phyloP scores from a whole-genome alignment of 2,113 vertebrate species.

The Pachyramphus minor region DNA sequence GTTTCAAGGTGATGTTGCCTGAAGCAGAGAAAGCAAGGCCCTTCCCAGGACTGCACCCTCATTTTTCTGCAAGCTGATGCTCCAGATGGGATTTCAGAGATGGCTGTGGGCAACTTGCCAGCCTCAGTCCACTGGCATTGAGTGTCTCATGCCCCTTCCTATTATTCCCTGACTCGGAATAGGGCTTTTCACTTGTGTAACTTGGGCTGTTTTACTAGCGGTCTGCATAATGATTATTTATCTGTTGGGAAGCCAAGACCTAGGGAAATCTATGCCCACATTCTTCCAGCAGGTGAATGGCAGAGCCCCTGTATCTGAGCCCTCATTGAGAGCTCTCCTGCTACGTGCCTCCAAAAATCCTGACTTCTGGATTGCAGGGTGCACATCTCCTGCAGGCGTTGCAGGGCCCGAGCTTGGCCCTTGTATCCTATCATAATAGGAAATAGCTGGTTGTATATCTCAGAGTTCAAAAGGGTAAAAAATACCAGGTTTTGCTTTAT shows the following conservation, averaged over 20 bases:
- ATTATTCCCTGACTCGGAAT: background rate
- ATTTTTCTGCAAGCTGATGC: constrained; percentile 27
- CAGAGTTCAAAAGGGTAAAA: constrained; percentile 78
- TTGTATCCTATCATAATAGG: constrained; percentile 65
- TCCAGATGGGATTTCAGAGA: constrained; percentile 21
- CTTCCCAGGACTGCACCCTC: background rate
- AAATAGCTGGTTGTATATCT: constrained; percentile 72
- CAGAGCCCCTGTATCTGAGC: background rate
- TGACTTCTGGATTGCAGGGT: background rate
- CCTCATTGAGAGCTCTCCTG: background rate
- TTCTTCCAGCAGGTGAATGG: constrained; percentile 43
- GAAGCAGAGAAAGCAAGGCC: background rate
- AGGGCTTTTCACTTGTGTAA: constrained; percentile 7
- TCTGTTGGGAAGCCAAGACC: background rate
- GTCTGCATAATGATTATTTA: constrained; percentile 24
- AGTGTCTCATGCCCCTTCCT: background rate
- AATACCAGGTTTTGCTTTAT: constrained; percentile 72
- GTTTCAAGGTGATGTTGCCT: background rate
- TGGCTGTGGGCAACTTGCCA: background rate
- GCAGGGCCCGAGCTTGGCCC: background rate
- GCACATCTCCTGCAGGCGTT: background rate
- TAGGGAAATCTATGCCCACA: background rate
- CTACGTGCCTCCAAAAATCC: background rate
- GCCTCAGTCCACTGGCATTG: background rate
- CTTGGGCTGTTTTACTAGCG: background rate